Evolutionary conservation across 2,888 invertebrate species (phyloP).

Genomic region (Netelia melanura): DNA sequence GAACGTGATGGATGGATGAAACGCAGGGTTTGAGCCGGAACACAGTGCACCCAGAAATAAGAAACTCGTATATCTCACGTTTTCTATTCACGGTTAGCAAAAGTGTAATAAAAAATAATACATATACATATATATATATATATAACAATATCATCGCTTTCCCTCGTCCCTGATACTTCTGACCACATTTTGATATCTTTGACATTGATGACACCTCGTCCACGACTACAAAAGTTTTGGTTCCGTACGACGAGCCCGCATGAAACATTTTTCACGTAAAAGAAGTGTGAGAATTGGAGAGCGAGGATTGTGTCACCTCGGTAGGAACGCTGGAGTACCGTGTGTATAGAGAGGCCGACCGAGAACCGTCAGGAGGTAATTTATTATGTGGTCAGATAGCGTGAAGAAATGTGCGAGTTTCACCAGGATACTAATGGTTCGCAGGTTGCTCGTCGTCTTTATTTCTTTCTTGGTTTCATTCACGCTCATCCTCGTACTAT

Average conservation of each 20-base stretch:
- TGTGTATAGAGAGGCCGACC: conserved; percentile 68
- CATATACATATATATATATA: conserved; percentile 14
- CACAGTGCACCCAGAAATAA: conserved; percentile 32
- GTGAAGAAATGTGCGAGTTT: conserved; percentile 69
- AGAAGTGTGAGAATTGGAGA: conserved; percentile 69
- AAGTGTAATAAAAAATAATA: conserved; percentile 33
- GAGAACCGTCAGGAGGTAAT: conserved; percentile 67
- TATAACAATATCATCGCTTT: conserved; percentile 14
- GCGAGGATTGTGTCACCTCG: conserved; percentile 74
- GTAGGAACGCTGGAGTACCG: conserved; percentile 55
- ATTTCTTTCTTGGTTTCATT: conserved; percentile 74
- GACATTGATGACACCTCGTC: conserved; percentile 29
- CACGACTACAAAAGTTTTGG: conserved; percentile 3
- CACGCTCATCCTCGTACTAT: conserved; percentile 56
- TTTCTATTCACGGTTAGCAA: conserved; percentile 19
- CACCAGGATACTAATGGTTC: conserved; percentile 50
- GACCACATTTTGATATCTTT: conserved; percentile 34
- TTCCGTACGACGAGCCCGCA: conserved; percentile 27
- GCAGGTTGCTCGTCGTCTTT: conserved; percentile 58
- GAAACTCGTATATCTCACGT: conserved; percentile 2
- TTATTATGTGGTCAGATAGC: conserved; percentile 74
- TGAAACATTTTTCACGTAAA: conserved; percentile 25
- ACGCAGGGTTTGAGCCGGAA: conserved; percentile 22
- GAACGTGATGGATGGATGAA: conserved; percentile 55
- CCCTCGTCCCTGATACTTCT: conserved; percentile 33